Conservation (phyloP, 2,888 invertebrate species). For the Dasysyrphus tricinctus region DNA sequence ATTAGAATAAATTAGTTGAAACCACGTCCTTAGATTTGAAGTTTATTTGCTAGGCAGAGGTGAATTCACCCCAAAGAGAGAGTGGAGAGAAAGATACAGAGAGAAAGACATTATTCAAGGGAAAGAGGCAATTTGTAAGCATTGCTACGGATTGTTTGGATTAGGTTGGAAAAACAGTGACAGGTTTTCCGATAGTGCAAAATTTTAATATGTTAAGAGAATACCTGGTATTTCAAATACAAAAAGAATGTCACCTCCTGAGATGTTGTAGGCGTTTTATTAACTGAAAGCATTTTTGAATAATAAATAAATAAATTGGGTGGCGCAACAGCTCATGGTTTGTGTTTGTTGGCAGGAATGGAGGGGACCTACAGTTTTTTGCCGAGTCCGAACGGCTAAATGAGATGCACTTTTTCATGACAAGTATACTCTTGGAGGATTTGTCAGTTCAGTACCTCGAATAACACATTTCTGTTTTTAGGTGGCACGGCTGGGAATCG, state of each 20-base stretch:
- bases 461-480: too few relatives aligned
- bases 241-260: too few relatives aligned
- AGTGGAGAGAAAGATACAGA: background rate
- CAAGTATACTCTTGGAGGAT: too few relatives aligned
- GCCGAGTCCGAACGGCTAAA: too few relatives aligned
- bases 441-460: too few relatives aligned
- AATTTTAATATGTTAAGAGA: constrained; percentile 20
- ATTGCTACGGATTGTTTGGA: constrained; percentile 56
- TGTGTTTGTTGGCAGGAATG: too few relatives aligned
- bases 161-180: constrained; percentile 46
- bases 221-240: too few relatives aligned
- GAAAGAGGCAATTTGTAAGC: constrained; percentile 60
- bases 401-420: too few relatives aligned
- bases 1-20: constrained; percentile 68
- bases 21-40: constrained; percentile 57
- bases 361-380: too few relatives aligned
- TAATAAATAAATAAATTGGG: too few relatives aligned
- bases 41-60: constrained; percentile 47
- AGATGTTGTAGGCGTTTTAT: background rate
- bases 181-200: constrained; percentile 36
- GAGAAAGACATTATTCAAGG: background rate
- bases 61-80: constrained; percentile 3
- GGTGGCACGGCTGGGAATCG: too few relatives aligned
- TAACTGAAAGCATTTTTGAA: background rate
- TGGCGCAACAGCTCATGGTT: too few relatives aligned